Evolutionary conservation across 2,113 vertebrate species (phyloP).

Genomic region (Pseudonaja textilis): DNA sequence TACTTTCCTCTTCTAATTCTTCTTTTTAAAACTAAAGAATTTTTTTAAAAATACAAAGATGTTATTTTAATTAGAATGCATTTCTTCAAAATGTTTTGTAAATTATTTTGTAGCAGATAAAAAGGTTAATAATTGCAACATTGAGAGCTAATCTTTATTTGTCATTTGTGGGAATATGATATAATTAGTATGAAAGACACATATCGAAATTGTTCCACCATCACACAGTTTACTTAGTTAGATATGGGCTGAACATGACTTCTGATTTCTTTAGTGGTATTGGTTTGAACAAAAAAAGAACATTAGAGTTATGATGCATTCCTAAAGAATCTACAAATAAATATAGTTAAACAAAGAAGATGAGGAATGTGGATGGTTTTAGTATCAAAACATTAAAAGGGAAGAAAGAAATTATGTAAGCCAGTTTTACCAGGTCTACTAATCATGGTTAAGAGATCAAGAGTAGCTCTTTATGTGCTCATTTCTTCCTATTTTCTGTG

Average conservation of each 20-base stretch:
- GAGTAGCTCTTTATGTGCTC: background rate
- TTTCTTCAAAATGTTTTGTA: constrained; percentile 30
- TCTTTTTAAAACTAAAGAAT: background rate
- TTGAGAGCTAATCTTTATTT: background rate
- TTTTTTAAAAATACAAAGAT: constrained; percentile 11
- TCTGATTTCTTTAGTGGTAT: background rate
- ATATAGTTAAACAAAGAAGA: background rate
- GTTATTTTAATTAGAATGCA: background rate
- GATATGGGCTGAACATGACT: background rate
- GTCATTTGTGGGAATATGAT: background rate
- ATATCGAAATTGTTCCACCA: background rate
- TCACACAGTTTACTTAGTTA: background rate
- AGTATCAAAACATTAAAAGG: background rate
- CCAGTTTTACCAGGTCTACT: background rate
- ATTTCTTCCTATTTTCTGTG: background rate
- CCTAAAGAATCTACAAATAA: background rate
- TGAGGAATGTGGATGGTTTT: background rate
- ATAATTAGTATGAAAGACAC: background rate
- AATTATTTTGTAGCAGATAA: constrained; percentile 9
- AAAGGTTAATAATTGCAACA: constrained; percentile 34
- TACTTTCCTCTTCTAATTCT: background rate
- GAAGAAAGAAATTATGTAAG: background rate
- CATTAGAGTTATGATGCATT: background rate
- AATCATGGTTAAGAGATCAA: background rate
- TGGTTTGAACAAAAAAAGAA: background rate